A percentile compares a stretch with the other conserved stretches of the same genome.
Conservation (phyloP, 2,797 vertebrate species). For the Scomberomorus guttatus region DNA sequence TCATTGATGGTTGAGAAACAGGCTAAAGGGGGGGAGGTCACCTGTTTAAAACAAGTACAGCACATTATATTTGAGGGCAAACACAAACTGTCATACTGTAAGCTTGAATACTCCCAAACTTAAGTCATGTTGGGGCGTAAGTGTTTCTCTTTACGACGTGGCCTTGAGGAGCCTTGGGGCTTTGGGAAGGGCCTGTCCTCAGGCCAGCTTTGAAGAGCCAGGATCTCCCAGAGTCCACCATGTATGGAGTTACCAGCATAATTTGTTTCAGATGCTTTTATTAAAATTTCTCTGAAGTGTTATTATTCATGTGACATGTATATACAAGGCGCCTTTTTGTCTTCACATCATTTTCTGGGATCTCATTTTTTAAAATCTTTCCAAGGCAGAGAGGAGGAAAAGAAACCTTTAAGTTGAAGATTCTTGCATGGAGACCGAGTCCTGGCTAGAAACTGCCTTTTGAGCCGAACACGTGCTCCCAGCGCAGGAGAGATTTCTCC, state of each 20-base stretch:
- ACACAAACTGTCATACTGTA: constrained; percentile 26
- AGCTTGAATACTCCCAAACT: constrained; percentile 54
- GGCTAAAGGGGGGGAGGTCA: constrained; percentile 1
- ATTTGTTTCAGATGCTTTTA: constrained; percentile 49
- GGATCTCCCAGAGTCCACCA: constrained; percentile 24
- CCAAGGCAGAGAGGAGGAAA: constrained; percentile 35
- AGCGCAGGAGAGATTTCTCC: constrained; percentile 46
- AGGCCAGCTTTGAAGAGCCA: constrained; percentile 24
- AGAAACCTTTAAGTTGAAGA: constrained; percentile 41
- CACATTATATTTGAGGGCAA: constrained; percentile 28
- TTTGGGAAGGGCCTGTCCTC: constrained; percentile 39
- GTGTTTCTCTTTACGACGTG: constrained; percentile 63
- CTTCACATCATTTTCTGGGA: constrained; percentile 34
- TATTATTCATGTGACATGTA: constrained; percentile 38
- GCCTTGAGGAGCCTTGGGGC: constrained; percentile 33
- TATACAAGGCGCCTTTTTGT: constrained; percentile 33
- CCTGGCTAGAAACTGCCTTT: constrained; percentile 42
- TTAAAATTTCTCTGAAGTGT: constrained; percentile 6
- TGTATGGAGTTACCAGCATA: constrained; percentile 43
- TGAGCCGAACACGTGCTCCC: constrained; percentile 39
- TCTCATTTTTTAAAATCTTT: constrained; percentile 39
- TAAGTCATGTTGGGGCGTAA: constrained; percentile 59
- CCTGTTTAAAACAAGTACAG: constrained; percentile 26
- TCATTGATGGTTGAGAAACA: not conserved
- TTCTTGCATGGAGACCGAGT: constrained; percentile 6